phyloP scores from a whole-genome alignment of 2,888 invertebrate genomes.

The Lasioglossum malachurum region DNA sequence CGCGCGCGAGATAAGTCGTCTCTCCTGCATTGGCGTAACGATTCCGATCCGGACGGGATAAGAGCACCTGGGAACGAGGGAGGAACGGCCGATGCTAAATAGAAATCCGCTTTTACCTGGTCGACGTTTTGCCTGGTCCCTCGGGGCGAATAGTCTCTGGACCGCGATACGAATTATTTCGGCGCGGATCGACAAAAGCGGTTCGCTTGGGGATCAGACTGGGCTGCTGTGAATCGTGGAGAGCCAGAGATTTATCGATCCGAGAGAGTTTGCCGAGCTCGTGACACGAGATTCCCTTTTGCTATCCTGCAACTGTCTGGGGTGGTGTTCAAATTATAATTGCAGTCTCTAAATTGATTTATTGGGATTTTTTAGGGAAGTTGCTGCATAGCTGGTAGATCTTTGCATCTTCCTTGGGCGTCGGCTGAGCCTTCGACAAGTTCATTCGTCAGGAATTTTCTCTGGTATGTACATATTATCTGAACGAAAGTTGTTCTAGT shows the following conservation, averaged over 20 bases:
- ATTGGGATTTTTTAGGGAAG: background rate
- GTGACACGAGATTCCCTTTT: background rate
- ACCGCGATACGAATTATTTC: background rate
- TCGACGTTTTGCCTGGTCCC: background rate
- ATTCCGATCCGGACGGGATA: conserved; percentile 58
- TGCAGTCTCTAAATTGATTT: background rate
- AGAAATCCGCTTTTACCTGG: conserved; percentile 1
- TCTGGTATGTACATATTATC: background rate
- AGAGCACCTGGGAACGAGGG: conserved; percentile 14
- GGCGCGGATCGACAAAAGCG: background rate
- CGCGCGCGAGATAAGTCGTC: conserved; percentile 60
- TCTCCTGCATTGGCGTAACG: conserved; percentile 35
- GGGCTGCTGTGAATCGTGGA: background rate
- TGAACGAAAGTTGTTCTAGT: background rate
- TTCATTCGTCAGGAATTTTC: background rate
- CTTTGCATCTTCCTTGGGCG: background rate
- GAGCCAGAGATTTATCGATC: background rate
- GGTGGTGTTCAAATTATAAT: background rate
- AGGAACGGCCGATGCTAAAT: conserved; percentile 10
- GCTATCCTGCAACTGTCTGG: background rate
- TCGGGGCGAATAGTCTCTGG: background rate
- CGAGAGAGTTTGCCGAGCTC: background rate
- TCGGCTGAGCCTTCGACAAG: background rate
- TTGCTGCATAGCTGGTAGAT: background rate
- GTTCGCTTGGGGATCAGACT: background rate